Base-by-base conservation (phyloP, 1,140 invertebrate species). In the Lasioglossum albipes region DNA sequence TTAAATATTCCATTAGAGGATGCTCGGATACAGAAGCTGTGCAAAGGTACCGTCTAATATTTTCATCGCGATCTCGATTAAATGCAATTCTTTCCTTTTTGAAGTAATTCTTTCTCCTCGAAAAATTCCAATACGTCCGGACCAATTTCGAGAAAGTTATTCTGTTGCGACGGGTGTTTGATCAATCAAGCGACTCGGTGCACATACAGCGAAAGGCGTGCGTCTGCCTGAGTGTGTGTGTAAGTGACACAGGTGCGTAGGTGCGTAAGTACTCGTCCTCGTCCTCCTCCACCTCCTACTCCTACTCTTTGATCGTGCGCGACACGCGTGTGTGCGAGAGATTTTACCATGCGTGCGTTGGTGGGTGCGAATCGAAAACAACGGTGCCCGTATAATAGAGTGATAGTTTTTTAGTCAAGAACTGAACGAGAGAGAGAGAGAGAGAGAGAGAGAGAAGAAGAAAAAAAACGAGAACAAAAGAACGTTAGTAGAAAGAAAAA, bases 331-430 rank as follows among this genome's bases (percentile, higher is more conserved):
- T 64, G 57, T 22, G 66, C 54, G 74, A 62, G 77, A 16, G 52
- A 74, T 61, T 74, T 42, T 64, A 82, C 83, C 36, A 86, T 86
- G 85, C 85, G 85, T 86, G 85, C 85, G 84, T 16, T 83, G 84
- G 65, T 86, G 81, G 85, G 85, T 86, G 85, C 85, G 84, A 83
- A 86, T 75, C 9, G 67, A 82, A 75, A 84, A 62, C 74, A 54
- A 54, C 16, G 81, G 66, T 67, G 73, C 73, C 52, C 73, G 75
- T 36, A 49, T 49, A 10, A 49, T 12, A 49, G 45, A 36, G 36
- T 4, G 36, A 36, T 36, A 36, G 36, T 36, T 3, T 36, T 3
- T 36, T 36, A 36, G 5, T 36, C 36, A 36, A 36, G 36, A 36
- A 36, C 36, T 3, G 36, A 36, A 36, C 36, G 2, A 36, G 36